phyloP scores from a whole-genome alignment of 2,797 vertebrate species.

The Naso thynnoides region DNA sequence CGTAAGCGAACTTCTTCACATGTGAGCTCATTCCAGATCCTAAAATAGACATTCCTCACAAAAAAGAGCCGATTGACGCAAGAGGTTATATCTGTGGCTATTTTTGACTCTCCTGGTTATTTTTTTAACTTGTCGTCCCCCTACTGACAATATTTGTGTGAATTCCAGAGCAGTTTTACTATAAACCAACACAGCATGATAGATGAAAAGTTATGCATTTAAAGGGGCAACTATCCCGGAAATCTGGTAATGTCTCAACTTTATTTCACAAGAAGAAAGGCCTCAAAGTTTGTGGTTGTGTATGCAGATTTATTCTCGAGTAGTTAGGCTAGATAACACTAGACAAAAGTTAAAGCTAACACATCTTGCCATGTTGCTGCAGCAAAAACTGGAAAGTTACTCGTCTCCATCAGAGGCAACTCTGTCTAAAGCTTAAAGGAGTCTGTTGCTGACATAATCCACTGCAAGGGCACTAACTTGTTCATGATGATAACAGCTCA shows the following conservation, averaged over 20 bases:
- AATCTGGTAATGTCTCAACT: constrained; percentile 40
- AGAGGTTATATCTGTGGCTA: constrained; percentile 74
- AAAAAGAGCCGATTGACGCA: constrained; percentile 76
- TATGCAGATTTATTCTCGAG: constrained; percentile 16
- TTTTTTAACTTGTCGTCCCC: constrained; percentile 69
- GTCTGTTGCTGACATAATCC: constrained; percentile 22
- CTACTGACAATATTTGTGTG: constrained; percentile 73
- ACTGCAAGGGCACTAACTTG: constrained; percentile 15
- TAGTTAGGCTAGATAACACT: constrained; percentile 24
- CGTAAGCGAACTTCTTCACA: constrained; percentile 79
- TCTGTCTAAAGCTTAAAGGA: neutral
- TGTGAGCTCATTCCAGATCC: constrained; percentile 78
- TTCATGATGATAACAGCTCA: constrained; percentile 23
- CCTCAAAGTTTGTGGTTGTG: constrained; percentile 34
- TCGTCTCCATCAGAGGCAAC: constrained; percentile 1
- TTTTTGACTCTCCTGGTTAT: constrained; percentile 77
- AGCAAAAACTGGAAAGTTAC: constrained; percentile 4
- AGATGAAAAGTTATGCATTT: constrained; percentile 48
- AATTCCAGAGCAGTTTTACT: constrained; percentile 73
- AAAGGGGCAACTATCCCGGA: constrained; percentile 31
- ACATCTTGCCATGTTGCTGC: neutral
- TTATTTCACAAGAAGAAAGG: constrained; percentile 39
- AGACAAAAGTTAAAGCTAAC: neutral
- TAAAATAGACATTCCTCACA: constrained; percentile 76
- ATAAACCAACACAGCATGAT: constrained; percentile 66